Percentiles rank a stretch among this genome's conserved stretches.
Evolutionary conservation across 2,888 invertebrate species (phyloP).

Genomic region (Mythimna ferrago): DNA sequence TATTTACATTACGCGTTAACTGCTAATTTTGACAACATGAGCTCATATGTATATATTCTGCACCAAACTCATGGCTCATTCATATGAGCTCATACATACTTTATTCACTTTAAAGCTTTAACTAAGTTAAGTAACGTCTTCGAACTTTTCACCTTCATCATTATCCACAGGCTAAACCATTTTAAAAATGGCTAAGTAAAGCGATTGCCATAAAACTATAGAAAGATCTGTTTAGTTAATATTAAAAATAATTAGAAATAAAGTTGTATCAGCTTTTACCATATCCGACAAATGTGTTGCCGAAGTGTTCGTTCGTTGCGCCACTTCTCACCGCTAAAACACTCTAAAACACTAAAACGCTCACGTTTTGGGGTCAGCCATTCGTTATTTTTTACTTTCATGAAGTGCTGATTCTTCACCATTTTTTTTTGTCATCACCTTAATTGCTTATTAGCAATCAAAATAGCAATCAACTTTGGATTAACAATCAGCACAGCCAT

Average conservation of each 20-base stretch:
- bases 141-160: not conserved
- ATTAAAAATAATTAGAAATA: not conserved
- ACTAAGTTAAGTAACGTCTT: not conserved
- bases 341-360: too few species aligned
- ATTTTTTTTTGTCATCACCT: not conserved
- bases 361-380: not conserved
- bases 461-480: not conserved
- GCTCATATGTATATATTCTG: conserved; percentile 14
- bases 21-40: conserved; percentile 40
- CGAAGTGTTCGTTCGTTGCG: not conserved
- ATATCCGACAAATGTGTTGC: not conserved
- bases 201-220: not conserved
- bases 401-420: not conserved
- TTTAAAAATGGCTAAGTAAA: not conserved
- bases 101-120: not conserved
- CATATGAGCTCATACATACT: conserved; percentile 17
- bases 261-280: not conserved
- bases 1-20: conserved; percentile 39
- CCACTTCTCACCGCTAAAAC: not conserved
- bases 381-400: not conserved
- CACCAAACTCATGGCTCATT: not conserved
- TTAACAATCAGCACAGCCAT: not conserved
- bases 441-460: not conserved
- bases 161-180: not conserved
- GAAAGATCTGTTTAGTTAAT: not conserved